Base-by-base conservation (phyloP, 2,888 invertebrate species). In the Anticlea derivata region DNA sequence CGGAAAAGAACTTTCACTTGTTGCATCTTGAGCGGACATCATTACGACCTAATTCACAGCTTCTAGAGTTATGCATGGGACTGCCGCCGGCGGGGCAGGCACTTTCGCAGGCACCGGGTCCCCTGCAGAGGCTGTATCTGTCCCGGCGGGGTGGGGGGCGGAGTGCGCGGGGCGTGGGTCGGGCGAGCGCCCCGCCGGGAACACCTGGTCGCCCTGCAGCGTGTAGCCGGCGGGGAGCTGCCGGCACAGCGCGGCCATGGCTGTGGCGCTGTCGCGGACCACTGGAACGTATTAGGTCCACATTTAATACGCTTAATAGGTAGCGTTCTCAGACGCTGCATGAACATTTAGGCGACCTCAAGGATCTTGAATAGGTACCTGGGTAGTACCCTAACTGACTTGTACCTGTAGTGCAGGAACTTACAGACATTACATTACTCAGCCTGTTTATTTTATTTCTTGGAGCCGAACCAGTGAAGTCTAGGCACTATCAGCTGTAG, bases 161-260 rank as follows among this genome's bases (percentile, higher is more conserved):
- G 68, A 59, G 58, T 65, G 60, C n/a, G 68, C 58, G 27, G 60
- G 68, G 38, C 64, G 65, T 3, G 76, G 72, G 37, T 68, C 73
- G 1, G 76, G 74, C 0, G 70, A 70, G 1, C 65, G 67, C 17
- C 68, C 56, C 2, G 71, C 60, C 2, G 78, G 82, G 70, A 75
- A 78, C 58, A 80, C 78, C 7, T 71, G 70, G 57, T 57, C 78
- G 0, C 73, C 68, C 40, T 71, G 66, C 49, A 35, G 51, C 40
- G 7, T 58, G 58, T 12, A 53, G 10, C 33, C 44, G 46, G 45
- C 45, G 5, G 79, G 82, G 29, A 80, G 58, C 61, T 78, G 75
- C 55, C 77, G 73, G 66, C 89, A 88, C 7, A 89, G 70, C 40
- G 67, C 72, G 0, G 84, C 88, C 83, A 89, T 84, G 8, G 86